Conservation (phyloP, 1,140 invertebrate species). For the Meloidogyne hapla region DNA sequence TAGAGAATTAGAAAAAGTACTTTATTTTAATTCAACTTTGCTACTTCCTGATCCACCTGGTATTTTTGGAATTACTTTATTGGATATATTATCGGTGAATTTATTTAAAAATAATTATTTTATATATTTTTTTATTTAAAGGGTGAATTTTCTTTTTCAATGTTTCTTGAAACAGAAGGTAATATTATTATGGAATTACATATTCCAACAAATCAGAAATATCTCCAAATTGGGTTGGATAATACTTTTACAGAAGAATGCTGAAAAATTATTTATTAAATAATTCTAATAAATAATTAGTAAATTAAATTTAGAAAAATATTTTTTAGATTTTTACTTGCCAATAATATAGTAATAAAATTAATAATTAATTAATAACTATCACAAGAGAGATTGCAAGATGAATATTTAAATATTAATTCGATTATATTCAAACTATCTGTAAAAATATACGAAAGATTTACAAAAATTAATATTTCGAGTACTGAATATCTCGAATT, state of each 20-base stretch:
- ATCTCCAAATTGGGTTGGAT: conserved; percentile 44
- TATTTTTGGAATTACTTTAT: conserved; percentile 52
- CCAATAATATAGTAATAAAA: too few species aligned
- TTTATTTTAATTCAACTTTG: conserved; percentile 49
- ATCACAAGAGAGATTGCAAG: too few species aligned
- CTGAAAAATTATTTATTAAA: background rate
- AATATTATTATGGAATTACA: conserved; percentile 46
- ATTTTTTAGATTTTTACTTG: too few species aligned
- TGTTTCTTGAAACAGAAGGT: conserved; percentile 47
- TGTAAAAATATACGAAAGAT: too few species aligned
- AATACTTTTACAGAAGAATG: conserved; percentile 15
- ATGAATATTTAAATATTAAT: too few species aligned
- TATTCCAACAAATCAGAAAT: conserved; percentile 50
- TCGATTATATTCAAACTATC: too few species aligned
- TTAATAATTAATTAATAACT: too few species aligned
- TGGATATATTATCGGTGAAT: conserved; percentile 50
- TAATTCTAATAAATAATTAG: background rate
- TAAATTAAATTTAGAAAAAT: background rate
- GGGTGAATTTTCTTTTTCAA: conserved; percentile 54
- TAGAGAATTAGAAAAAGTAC: conserved; percentile 47
- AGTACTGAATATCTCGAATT: too few species aligned
- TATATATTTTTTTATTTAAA: conserved; percentile 27
- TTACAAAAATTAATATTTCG: too few species aligned
- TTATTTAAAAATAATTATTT: conserved; percentile 9
- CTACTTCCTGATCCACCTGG: conserved; percentile 46